Base-by-base conservation (phyloP, 2,113 vertebrate genomes). In the Myanophis thanlyinensis region DNA sequence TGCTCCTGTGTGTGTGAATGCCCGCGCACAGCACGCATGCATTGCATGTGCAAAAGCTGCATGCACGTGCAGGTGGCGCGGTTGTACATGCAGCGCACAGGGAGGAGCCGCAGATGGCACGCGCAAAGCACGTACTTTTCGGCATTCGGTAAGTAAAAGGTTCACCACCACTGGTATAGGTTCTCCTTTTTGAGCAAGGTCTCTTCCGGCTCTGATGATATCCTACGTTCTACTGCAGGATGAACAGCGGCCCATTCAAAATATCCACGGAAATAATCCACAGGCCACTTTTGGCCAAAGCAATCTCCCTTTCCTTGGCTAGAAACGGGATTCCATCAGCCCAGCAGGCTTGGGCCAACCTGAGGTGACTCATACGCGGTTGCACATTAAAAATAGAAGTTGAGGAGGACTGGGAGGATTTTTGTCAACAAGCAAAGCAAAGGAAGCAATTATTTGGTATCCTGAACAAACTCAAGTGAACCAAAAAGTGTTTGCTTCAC, bases 381-480 rank as follows among this genome's bases (percentile, higher is more conserved):
- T 22, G 18, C 67, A 88, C 27, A 47, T 1, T 84, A 47, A 59
- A 87, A 40, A 49, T 46, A 51, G 10, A 35, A 52, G 2, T 0
- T 0, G 0, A 12, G 62, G 22, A 93, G 46, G 3, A 87, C 2
- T 59, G 18, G 6, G 49, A 8, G 67, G 44, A 40, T 10, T 54
- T 40, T 47, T 46, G 73, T 91, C 85, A 67, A 92, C 51, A 91
- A 85, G 62, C 40, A 44, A 73, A 44, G 67, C 67, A 18, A 46
- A 22, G 20, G 52, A 1, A 22, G 1, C 23, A 30, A 13, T 48
- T 18, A 46, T 53, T 73, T n/a, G 47, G 10, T 18, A 44, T 35
- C 1, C 47, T 30, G 1, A 2, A 4, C 56, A 44, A 67, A 30
- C 54, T 51, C 54, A 51, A 13, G 25, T 3, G 7, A 54, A 44